Percentiles rank a stretch among this genome's conserved stretches.
Evolutionary conservation across 2,113 vertebrate species (phyloP).

Genomic region (Motacilla alba): DNA sequence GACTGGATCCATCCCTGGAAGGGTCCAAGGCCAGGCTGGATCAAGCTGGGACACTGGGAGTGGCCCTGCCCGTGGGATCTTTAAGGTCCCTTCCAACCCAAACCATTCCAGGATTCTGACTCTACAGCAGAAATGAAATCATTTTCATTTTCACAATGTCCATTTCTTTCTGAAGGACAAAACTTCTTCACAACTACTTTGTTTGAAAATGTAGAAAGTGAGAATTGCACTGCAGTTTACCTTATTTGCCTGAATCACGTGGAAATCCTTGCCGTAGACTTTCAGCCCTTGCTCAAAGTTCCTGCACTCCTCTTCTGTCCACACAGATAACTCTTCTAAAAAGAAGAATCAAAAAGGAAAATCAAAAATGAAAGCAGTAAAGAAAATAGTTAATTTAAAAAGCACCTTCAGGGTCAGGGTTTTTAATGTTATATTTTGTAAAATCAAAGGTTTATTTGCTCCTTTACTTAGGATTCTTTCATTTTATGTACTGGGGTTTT

Average conservation of each 20-base stretch:
- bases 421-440: no score
- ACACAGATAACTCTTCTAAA: conserved; percentile 91
- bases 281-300: conserved; percentile 96
- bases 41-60: not conserved
- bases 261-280: conserved; percentile 95
- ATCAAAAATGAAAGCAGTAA: not conserved
- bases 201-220: not conserved
- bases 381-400: not conserved
- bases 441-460: not conserved
- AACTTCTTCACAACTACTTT: not conserved
- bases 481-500: not conserved
- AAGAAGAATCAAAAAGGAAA: not conserved
- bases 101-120: not conserved
- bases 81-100: not conserved
- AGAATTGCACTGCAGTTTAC: conserved; percentile 62
- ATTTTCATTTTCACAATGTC: not conserved
- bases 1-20: not conserved
- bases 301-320: conserved; percentile 96
- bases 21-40: not conserved
- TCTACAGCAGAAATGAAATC: not conserved
- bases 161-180: not conserved
- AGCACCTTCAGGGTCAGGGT: no score
- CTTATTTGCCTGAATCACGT: conserved; percentile 96
- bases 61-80: not conserved
- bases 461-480: not conserved